Conservation (phyloP, 2,797 vertebrate genomes). For the Chloroceryle inda region DNA sequence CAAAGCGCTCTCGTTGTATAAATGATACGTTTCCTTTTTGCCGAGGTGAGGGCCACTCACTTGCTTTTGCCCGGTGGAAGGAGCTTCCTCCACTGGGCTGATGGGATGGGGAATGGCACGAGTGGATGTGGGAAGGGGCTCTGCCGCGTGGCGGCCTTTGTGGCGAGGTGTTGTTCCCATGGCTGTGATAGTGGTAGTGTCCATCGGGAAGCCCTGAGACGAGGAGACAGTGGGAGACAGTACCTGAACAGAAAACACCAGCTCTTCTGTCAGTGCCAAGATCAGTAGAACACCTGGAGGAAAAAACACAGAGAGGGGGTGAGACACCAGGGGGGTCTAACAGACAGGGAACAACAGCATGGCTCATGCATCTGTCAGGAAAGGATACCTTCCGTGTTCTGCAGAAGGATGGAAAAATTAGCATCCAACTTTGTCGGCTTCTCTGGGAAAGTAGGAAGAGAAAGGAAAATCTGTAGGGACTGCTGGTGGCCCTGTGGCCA, state of each 20-base stretch:
- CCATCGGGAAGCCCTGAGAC: constrained; percentile 79
- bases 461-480: neutral
- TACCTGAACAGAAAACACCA: constrained; percentile 89
- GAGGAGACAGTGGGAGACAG: constrained; percentile 82
- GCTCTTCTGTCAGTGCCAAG: constrained; percentile 91
- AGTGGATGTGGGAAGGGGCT: constrained; percentile 19
- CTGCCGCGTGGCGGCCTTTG: constrained; percentile 18
- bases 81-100: constrained; percentile 37
- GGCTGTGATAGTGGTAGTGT: constrained; percentile 80
- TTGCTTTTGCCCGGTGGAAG: constrained; percentile 1
- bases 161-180: constrained; percentile 76
- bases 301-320: constrained; percentile 37
- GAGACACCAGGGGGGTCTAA: neutral
- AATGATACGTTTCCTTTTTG: constrained; percentile 71
- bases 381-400: neutral
- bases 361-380: accelerated
- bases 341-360: accelerated
- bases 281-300: constrained; percentile 91
- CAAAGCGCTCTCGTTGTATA: constrained; percentile 75
- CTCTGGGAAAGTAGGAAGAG: neutral
- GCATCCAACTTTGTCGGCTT: neutral
- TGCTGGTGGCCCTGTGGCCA: accelerated
- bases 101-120: constrained; percentile 28
- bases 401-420: neutral
- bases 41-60: constrained; percentile 25